phyloP scores from a whole-genome alignment of 2,113 vertebrate genomes.

The Synchiropus splendidus region DNA sequence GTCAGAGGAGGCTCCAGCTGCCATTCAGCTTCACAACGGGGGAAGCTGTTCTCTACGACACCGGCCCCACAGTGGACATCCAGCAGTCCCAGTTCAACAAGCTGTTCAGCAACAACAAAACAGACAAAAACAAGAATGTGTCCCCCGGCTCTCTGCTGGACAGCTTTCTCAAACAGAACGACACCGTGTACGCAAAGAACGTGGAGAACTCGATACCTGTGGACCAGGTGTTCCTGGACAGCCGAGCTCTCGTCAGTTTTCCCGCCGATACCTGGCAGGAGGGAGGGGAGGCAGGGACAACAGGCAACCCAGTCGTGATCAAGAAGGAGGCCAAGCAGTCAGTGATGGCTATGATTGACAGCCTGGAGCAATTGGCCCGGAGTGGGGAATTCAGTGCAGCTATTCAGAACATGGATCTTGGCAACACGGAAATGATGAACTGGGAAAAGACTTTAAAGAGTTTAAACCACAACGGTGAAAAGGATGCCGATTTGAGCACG shows the following conservation, averaged over 20 bases:
- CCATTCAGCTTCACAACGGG: slow-evolving; percentile 70
- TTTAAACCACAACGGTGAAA: slow-evolving; percentile 22
- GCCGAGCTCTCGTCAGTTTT: slow-evolving; percentile 51
- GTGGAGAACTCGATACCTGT: slow-evolving; percentile 38
- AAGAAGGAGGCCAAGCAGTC: slow-evolving; percentile 50
- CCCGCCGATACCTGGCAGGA: slow-evolving; percentile 25
- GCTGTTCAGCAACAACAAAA: slow-evolving; percentile 1
- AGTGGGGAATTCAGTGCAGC: slow-evolving; percentile 14
- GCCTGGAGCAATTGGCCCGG: slow-evolving; percentile 38
- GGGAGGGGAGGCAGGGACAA: accelerated
- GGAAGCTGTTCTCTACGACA: slow-evolving; percentile 68
- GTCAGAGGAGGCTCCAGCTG: slow-evolving; percentile 60
- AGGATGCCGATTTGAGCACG: not conserved
- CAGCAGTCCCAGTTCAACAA: slow-evolving; percentile 32
- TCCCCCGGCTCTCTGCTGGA: slow-evolving; percentile 60
- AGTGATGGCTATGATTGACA: slow-evolving; percentile 35
- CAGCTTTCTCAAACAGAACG: slow-evolving; percentile 65
- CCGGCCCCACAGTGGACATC: slow-evolving; percentile 46
- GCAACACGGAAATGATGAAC: slow-evolving; percentile 21
- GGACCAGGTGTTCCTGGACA: slow-evolving; percentile 58
- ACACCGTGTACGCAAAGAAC: slow-evolving; percentile 27
- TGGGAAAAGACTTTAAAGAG: slow-evolving; percentile 59
- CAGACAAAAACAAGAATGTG: not conserved
- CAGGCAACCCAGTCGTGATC: not conserved
- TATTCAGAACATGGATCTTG: slow-evolving; percentile 25